Percentiles rank a stretch among this genome's conserved stretches.
Conservation (phyloP, 2,797 vertebrate species). For the Sebastes taczanowskii region DNA sequence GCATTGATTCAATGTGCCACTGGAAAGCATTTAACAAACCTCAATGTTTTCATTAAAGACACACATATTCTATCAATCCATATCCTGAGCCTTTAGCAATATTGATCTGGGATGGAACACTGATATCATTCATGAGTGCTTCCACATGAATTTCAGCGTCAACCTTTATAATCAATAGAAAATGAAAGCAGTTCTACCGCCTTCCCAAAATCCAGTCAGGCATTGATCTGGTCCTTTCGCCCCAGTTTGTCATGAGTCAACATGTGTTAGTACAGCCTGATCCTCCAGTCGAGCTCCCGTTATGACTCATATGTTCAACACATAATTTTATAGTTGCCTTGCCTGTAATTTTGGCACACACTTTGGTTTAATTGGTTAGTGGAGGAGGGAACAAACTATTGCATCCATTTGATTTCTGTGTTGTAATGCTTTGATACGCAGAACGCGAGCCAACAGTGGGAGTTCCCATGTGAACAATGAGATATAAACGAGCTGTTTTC, state of each 20-base stretch:
- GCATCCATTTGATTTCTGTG: neutral
- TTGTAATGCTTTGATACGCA: neutral
- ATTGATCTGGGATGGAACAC: neutral
- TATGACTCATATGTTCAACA: neutral
- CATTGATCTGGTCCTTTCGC: neutral
- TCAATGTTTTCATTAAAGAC: neutral
- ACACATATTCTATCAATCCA: neutral
- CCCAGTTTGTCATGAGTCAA: neutral
- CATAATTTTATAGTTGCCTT: neutral
- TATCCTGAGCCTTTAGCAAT: neutral
- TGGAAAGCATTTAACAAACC: conserved; percentile 14
- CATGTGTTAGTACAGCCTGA: neutral
- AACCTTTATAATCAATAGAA: neutral
- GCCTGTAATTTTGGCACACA: neutral
- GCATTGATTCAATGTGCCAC: neutral
- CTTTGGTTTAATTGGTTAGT: neutral
- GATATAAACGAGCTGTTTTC: neutral
- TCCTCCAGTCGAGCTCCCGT: neutral
- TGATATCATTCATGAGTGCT: neutral
- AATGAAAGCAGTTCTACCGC: neutral
- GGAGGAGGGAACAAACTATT: neutral
- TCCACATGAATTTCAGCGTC: neutral
- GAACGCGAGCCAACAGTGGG: neutral
- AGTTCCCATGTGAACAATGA: neutral
- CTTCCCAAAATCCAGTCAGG: neutral